Conservation (phyloP, 2,797 vertebrate species). For the Spea hammondii region DNA sequence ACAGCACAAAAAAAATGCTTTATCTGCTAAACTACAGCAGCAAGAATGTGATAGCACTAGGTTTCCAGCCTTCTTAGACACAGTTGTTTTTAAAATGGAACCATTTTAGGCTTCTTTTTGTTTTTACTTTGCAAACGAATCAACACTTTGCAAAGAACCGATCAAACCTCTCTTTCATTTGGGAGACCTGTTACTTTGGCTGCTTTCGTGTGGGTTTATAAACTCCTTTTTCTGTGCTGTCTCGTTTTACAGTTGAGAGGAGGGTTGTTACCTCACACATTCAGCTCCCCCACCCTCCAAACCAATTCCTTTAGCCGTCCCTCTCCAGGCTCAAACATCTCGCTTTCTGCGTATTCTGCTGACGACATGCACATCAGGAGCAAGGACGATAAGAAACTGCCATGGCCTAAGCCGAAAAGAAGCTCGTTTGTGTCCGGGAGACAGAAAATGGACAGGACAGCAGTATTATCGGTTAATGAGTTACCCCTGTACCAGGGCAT, state of each 20-base stretch:
- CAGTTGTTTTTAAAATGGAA: no score
- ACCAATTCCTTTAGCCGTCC: slow-evolving; percentile 31
- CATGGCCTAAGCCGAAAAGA: slow-evolving; percentile 46
- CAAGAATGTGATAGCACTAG: no score
- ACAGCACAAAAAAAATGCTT: no score
- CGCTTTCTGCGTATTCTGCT: slow-evolving; percentile 25
- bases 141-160: no score
- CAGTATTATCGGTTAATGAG: slow-evolving; percentile 49
- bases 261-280: slow-evolving; percentile 38
- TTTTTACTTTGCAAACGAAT: no score
- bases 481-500: slow-evolving; percentile 9
- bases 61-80: no score
- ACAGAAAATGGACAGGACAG: slow-evolving; percentile 46
- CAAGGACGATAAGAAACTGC: slow-evolving; percentile 46
- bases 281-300: slow-evolving; percentile 35
- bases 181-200: background rate
- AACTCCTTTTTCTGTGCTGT: slow-evolving; percentile 37
- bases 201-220: slow-evolving; percentile 4
- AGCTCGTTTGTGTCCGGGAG: slow-evolving; percentile 35
- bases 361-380: slow-evolving; percentile 42
- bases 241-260: slow-evolving; percentile 39
- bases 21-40: no score
- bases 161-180: background rate
- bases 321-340: slow-evolving; percentile 32
- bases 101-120: no score